Conservation (phyloP, 2,888 invertebrate genomes). For the Galerucella calmariensis region DNA sequence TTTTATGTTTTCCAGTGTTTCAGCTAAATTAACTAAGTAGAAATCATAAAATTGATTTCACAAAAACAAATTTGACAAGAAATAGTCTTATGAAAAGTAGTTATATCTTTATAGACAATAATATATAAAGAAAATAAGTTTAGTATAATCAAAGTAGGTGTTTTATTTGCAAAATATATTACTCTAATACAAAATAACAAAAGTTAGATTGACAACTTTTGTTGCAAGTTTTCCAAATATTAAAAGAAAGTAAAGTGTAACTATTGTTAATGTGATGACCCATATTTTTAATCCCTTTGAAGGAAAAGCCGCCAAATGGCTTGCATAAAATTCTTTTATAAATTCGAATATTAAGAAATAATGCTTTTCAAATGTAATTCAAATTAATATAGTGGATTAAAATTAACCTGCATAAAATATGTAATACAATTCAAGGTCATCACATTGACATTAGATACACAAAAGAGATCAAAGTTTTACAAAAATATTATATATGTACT, state of each 20-base stretch:
- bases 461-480: constrained; percentile 24
- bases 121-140: not conserved
- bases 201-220: constrained; percentile 15
- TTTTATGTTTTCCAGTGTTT: not conserved
- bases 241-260: not conserved
- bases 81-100: not conserved
- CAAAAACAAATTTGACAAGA: not conserved
- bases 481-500: constrained; percentile 18
- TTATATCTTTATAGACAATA: not conserved
- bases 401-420: no score
- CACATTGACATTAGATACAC: no score
- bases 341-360: no score
- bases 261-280: no score
- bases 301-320: no score
- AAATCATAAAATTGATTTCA: not conserved
- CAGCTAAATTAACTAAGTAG: not conserved
- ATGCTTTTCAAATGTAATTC: no score
- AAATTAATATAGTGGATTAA: no score
- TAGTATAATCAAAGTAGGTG: not conserved
- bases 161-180: not conserved
- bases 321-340: no score
- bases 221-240: not conserved
- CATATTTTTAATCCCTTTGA: no score
- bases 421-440: no score
- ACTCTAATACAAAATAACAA: not conserved